Percentiles rank a stretch among this genome's conserved stretches.
Evolutionary conservation across 2,113 vertebrate genomes (phyloP).

Genomic region (Mellivora capensis): DNA sequence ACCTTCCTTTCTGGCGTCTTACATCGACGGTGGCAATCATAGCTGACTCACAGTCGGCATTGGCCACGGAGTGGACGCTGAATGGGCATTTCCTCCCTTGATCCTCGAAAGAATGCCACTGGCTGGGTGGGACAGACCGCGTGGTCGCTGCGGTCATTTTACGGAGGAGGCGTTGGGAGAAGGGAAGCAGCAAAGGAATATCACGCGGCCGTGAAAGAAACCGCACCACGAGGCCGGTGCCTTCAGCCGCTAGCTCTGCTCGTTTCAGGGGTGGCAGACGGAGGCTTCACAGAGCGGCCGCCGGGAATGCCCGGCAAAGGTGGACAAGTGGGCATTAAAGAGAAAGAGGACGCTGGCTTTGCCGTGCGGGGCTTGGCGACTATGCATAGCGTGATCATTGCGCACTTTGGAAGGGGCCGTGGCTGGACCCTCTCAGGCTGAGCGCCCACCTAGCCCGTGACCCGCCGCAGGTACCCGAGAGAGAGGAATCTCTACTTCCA

Average conservation of each 20-base stretch:
- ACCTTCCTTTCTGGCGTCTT: background rate
- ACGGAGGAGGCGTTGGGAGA: background rate
- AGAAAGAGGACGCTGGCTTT: background rate
- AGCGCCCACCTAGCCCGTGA: fast-evolving
- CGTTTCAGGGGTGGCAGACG: background rate
- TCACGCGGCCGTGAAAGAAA: background rate
- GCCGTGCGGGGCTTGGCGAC: background rate
- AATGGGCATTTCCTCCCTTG: fast-evolving
- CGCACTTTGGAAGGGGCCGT: fast-evolving
- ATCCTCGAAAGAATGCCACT: no score
- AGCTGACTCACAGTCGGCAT: fast-evolving
- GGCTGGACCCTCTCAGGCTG: no score
- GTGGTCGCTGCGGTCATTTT: fast-evolving
- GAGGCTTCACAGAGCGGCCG: fast-evolving
- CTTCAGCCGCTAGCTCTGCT: background rate
- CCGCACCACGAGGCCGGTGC: fast-evolving
- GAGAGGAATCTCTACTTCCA: fast-evolving
- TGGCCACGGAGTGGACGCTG: fast-evolving
- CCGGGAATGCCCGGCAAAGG: background rate
- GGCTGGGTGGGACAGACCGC: background rate
- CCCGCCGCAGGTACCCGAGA: fast-evolving
- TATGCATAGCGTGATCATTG: no score
- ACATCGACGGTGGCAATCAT: fast-evolving
- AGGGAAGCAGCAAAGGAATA: background rate
- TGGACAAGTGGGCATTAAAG: fast-evolving